Evolutionary conservation across 2,888 invertebrate species (phyloP), one percentile per base, ranked within the genome.

Genomic region (Eucriotettix oculatus): DNA sequence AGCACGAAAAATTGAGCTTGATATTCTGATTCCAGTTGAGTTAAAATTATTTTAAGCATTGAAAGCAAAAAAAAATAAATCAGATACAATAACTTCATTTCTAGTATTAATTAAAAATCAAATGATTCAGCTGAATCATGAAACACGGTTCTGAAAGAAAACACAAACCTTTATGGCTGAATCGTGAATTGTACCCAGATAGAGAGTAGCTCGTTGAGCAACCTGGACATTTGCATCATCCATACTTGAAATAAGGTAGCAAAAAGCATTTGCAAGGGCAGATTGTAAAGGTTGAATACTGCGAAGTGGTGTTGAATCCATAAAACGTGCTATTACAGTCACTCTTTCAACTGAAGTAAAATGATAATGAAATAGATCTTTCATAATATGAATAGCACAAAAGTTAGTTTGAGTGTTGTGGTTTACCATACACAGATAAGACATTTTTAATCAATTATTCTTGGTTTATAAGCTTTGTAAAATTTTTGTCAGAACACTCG

Each of bases 201-300:
- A 93, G 3, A 96, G 78, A 1, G 92, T 90, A 7, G 96, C 87
- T 67, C 94, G 79, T 74, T 98, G 97, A 1, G 97, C 94, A 3
- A 99, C 96, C 67, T 93, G 87, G 16, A 96, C 89, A 74, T 92
- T 94, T 63, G 86, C 84, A 73, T 99, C 99, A 74, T 97, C 95
- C 83, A 98, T 88, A 68, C 94, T 90, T 59, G 92, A 91, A 66
- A 99, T 90, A 60, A 98, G 80, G 73, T 96, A 94, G 74, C 95
- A 97, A 78, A 98, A 97, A 1, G 96, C 93, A 66, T 96, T 96
- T 10, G 98, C 93, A 68, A 99, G 74, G 0, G 95, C 90, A 0
- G 96, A 91, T 74, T 97, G 95, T 57, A 99, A 76, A 1, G 85
- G 82, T 60, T 85, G 81, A 71, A 92, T 88, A 60, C 86, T 87